phyloP scores from a whole-genome alignment of 2,888 invertebrate genomes.

The Neoaliturus tenellus region DNA sequence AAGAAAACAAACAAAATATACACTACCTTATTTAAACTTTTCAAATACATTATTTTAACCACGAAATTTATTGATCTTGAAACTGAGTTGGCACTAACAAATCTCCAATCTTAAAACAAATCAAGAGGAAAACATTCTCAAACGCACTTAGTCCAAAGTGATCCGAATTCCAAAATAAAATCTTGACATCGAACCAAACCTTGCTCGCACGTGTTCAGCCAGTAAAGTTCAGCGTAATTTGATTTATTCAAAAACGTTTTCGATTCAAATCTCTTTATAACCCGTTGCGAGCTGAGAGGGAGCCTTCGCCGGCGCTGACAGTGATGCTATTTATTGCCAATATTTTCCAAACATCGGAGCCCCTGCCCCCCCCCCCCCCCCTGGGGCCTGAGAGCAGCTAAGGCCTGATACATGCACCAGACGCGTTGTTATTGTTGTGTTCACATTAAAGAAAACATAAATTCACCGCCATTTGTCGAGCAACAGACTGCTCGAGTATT shows the following conservation, averaged over 20 bases:
- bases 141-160: background rate
- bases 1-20: too few species aligned
- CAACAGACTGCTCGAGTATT: conserved; percentile 45
- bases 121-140: background rate
- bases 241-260: conserved; percentile 48
- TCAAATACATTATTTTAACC: too few species aligned
- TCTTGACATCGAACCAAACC: background rate
- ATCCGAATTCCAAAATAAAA: too few species aligned
- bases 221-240: conserved; percentile 27
- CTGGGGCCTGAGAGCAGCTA: background rate
- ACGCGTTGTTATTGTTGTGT: conserved; percentile 33
- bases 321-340: conserved; percentile 43
- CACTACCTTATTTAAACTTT: too few species aligned
- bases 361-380: background rate
- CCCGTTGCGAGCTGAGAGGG: conserved; percentile 11
- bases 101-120: too few species aligned
- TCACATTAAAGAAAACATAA: conserved; percentile 44
- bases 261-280: conserved; percentile 34
- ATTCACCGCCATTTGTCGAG: conserved; percentile 41
- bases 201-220: conserved; percentile 14
- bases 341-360: background rate
- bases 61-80: too few species aligned
- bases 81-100: too few species aligned
- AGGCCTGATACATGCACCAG: background rate
- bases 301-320: conserved; percentile 16